Evolutionary conservation across 2,888 invertebrate genomes (phyloP).

Genomic region (Caenorhabditis sp.): DNA sequence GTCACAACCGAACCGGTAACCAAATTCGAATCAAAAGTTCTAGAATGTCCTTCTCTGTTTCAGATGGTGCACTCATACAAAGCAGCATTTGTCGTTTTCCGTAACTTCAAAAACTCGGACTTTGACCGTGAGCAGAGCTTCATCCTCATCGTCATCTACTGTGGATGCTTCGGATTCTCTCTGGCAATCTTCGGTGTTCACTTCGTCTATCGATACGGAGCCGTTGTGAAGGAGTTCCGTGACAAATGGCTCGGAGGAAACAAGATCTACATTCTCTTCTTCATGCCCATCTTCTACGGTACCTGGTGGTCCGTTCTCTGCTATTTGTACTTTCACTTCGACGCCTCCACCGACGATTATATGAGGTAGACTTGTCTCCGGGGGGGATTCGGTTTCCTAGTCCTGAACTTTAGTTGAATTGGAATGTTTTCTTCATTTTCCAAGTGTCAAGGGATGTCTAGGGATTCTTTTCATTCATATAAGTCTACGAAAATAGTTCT

Average conservation of each 20-base stretch:
- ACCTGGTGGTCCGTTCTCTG: conserved; percentile 51
- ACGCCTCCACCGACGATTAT: conserved; percentile 40
- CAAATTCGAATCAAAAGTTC: background rate
- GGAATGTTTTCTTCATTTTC: background rate
- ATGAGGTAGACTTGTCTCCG: conserved; percentile 32
- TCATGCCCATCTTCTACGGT: conserved; percentile 53
- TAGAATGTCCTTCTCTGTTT: background rate
- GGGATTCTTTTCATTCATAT: too few relatives aligned
- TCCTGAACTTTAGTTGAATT: background rate
- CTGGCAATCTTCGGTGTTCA: conserved; percentile 52
- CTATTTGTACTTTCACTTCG: conserved; percentile 48
- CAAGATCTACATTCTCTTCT: conserved; percentile 44
- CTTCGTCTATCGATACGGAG: conserved; percentile 51
- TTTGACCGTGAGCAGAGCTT: conserved; percentile 44
- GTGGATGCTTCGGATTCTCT: conserved; percentile 54
- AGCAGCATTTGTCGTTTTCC: conserved; percentile 44
- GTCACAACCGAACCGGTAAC: conserved; percentile 45
- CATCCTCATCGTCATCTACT: conserved; percentile 44
- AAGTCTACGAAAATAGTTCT: too few relatives aligned
- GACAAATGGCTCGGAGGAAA: conserved; percentile 44
- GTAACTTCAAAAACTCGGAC: conserved; percentile 37
- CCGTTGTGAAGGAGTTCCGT: conserved; percentile 43
- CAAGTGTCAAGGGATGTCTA: too few relatives aligned
- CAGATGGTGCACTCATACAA: conserved; percentile 55
- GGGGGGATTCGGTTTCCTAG: background rate